Base-by-base conservation (phyloP, 2,113 vertebrate species). In the pig (Sus scrofa) region DNA sequence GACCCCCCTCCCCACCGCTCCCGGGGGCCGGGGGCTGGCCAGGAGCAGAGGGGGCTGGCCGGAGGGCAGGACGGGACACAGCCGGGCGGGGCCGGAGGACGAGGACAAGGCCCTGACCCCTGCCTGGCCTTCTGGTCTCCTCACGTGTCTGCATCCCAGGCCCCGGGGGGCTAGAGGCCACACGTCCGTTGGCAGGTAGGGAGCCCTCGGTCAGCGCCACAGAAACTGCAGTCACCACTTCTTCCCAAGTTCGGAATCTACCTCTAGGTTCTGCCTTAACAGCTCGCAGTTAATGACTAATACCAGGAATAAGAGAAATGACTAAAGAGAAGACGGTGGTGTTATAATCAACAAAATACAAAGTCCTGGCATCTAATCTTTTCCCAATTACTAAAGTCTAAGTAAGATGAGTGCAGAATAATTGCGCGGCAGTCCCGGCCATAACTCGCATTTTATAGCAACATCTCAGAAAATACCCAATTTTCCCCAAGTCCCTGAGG, bases 311-410 rank as follows among this genome's bases (percentile, higher is more conserved):
- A 82, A 92, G 94, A 89, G 82, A 89, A 92, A 75, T 85, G 95
- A 96, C 89, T 94, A 95, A 95, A 92, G 86, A 94, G 94, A 78
- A 83, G 89, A 75, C 74, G 74, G 87, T 2, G 24, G 85, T 89
- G 93, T 91, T 68, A 87, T 67, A 77, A 97, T 91, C 96, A 95
- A 91, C 97, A 95, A 91, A 96, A 96, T 32, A 85, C 94, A 91
- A 83, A 91, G 95, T 84, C 95, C 67, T 96, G 95, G 89, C 94
- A 96, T 58, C 93, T 89, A 79, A 97, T 96, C 94, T 96, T 89
- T 94, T 91, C 75, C 97, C 89, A 96, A 96, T 97, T 94, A 94
- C 95, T 78, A 44, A 75, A 96, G 92, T 74, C 95, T 96, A 94
- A 90, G 95, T 93, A 96, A 96, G 90, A 22, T 81, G 89, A 95